A percentile compares a stretch with the other conserved stretches of the same genome.
These are phyloP conservation scores for Noctuana brunneofusca DNA, from an alignment of 2,888 invertebrate genomes.

Conservation along the genomic window DNA sequence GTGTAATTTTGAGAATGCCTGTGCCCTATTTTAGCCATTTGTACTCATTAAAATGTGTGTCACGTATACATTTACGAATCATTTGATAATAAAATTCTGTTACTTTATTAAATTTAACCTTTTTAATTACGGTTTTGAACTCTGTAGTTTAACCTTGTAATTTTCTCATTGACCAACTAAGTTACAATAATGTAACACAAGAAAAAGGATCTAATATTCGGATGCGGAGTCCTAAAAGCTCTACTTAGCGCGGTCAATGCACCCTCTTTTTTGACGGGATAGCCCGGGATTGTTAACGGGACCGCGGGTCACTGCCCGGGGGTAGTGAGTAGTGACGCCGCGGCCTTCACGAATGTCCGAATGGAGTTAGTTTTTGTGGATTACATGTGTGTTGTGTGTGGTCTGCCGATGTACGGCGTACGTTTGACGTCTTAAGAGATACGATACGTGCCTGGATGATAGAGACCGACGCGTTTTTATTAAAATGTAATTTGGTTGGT, in stretches of 20 bases:
- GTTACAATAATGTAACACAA: too few species aligned
- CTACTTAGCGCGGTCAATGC: constrained; percentile 42
- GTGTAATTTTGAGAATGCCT: too few species aligned
- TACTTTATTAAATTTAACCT: too few species aligned
- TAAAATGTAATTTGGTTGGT: background rate
- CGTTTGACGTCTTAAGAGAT: constrained; percentile 1
- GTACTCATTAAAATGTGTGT: too few species aligned
- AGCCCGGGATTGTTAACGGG: constrained; percentile 51
- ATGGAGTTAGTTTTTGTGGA: background rate
- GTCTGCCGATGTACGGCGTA: background rate
- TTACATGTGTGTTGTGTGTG: constrained; percentile 15
- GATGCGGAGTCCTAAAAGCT: background rate
- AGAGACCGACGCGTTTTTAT: background rate
- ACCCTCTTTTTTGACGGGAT: constrained; percentile 48
- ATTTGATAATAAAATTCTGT: too few species aligned
- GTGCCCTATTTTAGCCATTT: too few species aligned
- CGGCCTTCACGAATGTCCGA: constrained; percentile 46
- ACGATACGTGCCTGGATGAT: background rate
- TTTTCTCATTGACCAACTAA: too few species aligned
- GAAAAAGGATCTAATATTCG: background rate
- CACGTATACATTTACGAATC: too few species aligned
- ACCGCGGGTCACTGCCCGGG: constrained; percentile 47
- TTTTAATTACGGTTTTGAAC: too few species aligned
- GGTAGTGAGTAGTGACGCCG: constrained; percentile 41
- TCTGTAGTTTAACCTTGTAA: too few species aligned